Conservation (phyloP, 2,113 vertebrate species). For the Ciconia boyciana region DNA sequence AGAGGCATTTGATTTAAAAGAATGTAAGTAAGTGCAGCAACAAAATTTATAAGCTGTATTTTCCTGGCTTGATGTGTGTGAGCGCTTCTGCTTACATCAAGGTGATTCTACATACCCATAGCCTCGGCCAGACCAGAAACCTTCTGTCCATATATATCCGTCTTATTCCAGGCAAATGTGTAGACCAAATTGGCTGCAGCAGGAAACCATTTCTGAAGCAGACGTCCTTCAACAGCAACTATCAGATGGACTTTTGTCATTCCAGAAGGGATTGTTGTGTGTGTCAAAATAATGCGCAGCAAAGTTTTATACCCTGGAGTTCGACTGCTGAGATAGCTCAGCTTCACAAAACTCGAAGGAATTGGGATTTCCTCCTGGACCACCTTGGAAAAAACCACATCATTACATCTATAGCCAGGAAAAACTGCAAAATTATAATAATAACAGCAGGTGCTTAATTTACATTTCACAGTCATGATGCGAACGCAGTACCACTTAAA, state of each 20-base stretch:
- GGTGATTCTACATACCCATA: constrained; percentile 79
- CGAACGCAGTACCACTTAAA: not conserved
- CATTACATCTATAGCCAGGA: not conserved
- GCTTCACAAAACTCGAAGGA: constrained; percentile 90
- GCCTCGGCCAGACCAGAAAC: constrained; percentile 92
- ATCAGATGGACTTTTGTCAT: constrained; percentile 92
- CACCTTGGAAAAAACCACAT: constrained; percentile 74
- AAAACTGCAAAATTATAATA: not conserved
- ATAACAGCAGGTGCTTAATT: not conserved
- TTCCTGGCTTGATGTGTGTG: not conserved
- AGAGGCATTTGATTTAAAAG: constrained; percentile 32
- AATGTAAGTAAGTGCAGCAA: not conserved
- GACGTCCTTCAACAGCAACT: constrained; percentile 88
- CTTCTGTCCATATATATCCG: constrained; percentile 95
- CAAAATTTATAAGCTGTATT: not conserved
- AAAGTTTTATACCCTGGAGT: constrained; percentile 92
- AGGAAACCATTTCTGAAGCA: constrained; percentile 94
- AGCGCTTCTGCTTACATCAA: not conserved
- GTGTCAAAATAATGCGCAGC: constrained; percentile 90
- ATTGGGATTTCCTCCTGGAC: constrained; percentile 93
- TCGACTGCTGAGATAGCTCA: constrained; percentile 93
- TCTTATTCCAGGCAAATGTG: constrained; percentile 96
- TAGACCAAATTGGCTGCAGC: constrained; percentile 90
- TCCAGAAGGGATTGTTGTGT: constrained; percentile 79
- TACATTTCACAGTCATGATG: not conserved